A percentile compares a stretch with the other conserved stretches of the same genome.
phyloP scores from a whole-genome alignment of 2,797 vertebrate species.

The Cetoscarus ocellatus region DNA sequence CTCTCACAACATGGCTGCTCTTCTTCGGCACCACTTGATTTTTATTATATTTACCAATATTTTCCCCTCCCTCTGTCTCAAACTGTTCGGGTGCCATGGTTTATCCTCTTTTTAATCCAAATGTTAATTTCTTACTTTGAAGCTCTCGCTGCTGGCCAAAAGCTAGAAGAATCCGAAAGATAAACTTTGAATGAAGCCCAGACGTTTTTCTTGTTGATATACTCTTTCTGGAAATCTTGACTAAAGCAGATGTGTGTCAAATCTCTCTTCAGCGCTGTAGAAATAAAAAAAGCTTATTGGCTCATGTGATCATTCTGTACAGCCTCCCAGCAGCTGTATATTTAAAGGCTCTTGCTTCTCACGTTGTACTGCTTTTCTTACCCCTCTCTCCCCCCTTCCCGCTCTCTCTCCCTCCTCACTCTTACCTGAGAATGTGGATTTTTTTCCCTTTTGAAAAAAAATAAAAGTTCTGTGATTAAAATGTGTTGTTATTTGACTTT shows the following conservation, averaged over 20 bases:
- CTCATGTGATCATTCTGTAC: slow-evolving; percentile 83
- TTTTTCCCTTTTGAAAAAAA: slow-evolving; percentile 82
- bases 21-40: slow-evolving; percentile 68
- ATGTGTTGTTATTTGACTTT: not conserved
- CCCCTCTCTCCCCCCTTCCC: slow-evolving; percentile 11
- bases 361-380: slow-evolving; percentile 53
- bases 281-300: slow-evolving; percentile 76
- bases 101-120: slow-evolving; percentile 78
- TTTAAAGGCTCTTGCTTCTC: slow-evolving; percentile 77
- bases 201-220: slow-evolving; percentile 49
- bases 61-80: slow-evolving; percentile 50
- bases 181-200: slow-evolving; percentile 65
- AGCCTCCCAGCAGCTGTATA: slow-evolving; percentile 82
- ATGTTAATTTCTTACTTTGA: slow-evolving; percentile 73
- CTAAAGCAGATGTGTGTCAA: slow-evolving; percentile 76
- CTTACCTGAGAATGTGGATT: slow-evolving; percentile 80
- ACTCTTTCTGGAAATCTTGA: slow-evolving; percentile 66
- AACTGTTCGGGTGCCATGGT: slow-evolving; percentile 85
- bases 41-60: slow-evolving; percentile 58
- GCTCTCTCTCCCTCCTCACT: slow-evolving; percentile 28
- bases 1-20: slow-evolving; percentile 87
- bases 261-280: slow-evolving; percentile 76
- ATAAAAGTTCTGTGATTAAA: slow-evolving; percentile 84
- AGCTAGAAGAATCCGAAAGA: slow-evolving; percentile 64
- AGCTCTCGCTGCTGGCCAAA: slow-evolving; percentile 83